Evolutionary conservation across 2,113 vertebrate genomes (phyloP), one percentile per base, ranked within the genome.

Genomic region (Pedionomus torquatus): DNA sequence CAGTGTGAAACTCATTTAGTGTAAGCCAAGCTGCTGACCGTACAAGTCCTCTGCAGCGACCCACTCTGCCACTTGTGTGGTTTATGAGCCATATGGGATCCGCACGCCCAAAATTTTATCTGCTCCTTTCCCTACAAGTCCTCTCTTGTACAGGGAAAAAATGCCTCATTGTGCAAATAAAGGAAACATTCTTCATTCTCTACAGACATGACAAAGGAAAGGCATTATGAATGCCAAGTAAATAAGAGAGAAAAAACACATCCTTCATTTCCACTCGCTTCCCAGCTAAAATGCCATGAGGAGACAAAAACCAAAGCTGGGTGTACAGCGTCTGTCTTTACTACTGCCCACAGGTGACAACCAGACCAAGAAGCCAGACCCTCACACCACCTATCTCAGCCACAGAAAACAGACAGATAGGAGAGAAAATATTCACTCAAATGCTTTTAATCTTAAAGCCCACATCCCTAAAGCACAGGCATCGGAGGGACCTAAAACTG

Each of bases 111-210:
- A 96, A 95, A 87, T 92, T 81, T 91, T 65, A 75, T 87, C 63
- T 94, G n/a, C n/a, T 93, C 37, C 39, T 92, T 51, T 84, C 31
- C 28, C 60, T 77, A 89, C 89, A 95, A 95, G 48, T 84, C 69
- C 69, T 78, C 65, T 92, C 72, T 90, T 96, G 69, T 95, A 64
- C 52, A 31, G 26, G 28, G 13, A 70, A 72, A 95, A 92, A 96
- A 90, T 17, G 80, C 48, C 48, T 48, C 69, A 89, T 75, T 89
- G 90, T 83, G 43, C 71, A 91, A 48, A 87, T 65, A 80, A 90
- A 87, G 41, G 35, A 83, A 95, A 89, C 65, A 87, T 60, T 88
- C 75, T 92, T 95, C 77, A 74, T 70, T 85, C 78, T 90, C 63
- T 48, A 61, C n/a, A 95, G 74, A 87, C 41, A 35, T 0, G 2